Conservation (phyloP, 2,888 invertebrate species). For the Eucriotettix oculatus region DNA sequence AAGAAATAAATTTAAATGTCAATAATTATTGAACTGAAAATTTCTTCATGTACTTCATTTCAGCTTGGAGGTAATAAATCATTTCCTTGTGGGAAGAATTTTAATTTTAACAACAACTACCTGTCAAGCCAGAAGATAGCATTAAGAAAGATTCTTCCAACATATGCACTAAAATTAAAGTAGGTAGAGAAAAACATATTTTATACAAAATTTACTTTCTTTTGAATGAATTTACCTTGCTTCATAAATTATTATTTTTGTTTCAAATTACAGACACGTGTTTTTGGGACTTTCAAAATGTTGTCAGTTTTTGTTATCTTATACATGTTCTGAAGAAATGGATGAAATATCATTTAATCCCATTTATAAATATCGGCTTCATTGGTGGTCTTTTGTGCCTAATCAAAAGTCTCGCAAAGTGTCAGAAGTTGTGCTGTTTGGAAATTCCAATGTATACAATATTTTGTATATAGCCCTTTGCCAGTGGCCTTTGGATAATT, state of each 20-base stretch:
- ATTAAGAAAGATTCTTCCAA: no score
- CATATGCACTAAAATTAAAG: no score
- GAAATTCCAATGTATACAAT: constrained; percentile 26
- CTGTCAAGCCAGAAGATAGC: no score
- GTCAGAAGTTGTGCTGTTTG: constrained; percentile 41
- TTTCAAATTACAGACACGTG: constrained; percentile 49
- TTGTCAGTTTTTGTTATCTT: constrained; percentile 81
- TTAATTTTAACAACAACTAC: no score
- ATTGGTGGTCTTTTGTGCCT: constrained; percentile 49
- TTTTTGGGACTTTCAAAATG: constrained; percentile 92
- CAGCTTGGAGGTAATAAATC: no score
- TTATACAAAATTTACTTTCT: no score
- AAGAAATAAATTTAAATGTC: no score
- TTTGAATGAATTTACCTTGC: no score
- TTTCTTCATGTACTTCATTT: no score
- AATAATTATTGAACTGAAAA: no score
- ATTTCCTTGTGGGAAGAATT: no score
- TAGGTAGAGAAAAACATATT: no score
- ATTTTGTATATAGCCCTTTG: constrained; percentile 45
- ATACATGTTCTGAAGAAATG: constrained; percentile 43
- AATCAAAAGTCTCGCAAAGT: constrained; percentile 35
- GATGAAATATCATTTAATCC: constrained; percentile 16
- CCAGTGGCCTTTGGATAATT: constrained; percentile 51
- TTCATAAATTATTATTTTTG: neutral
- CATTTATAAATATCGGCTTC: constrained; percentile 45